Base-by-base conservation (phyloP, 2,113 vertebrate genomes). In the Mesoclemmys tuberculata region DNA sequence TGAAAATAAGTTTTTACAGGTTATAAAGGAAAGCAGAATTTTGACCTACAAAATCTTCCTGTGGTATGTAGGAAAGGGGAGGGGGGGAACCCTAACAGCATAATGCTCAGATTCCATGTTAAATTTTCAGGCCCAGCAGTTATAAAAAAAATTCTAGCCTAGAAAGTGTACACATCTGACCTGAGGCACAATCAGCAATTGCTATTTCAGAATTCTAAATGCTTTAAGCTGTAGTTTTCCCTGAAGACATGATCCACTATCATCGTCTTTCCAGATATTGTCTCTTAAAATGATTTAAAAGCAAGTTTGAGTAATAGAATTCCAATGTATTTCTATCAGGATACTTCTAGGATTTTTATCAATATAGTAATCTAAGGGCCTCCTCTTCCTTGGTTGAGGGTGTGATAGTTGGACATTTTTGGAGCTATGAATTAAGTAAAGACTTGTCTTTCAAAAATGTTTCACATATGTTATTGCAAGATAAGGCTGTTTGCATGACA, bases 31-130 rank as follows among this genome's bases (percentile, higher is more conserved):
- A 0, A 0, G 92, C 82, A 90, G 81, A 90, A 91, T 95, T 48
- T 51, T 44, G 87, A 84, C 24, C 68, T 41, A 56, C n/a, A 90
- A 96, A 96, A 96, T 93, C 79, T 87, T 90, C 90, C 2, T 93
- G 58, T 81, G 90, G 61, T 89, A 94, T 49, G 51, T 49, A 35
- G 38, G 80, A 93, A 93, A 52, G n/a, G n/a, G n/a, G n/a, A n/a
- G n/a, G n/a, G n/a, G n/a, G n/a, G n/a, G n/a, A n/a, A n/a, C n/a
- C n/a, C n/a, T n/a, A 96, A 93, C 77, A 94, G 90, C 54, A 35
- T 7, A 48, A 35, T 27, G n/a, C n/a, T n/a, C n/a, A n/a, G 82
- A 93, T 84, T 77, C 44, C 61, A 82, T 48, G 87, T 48, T 94
- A 89, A 93, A 79, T 7, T 90, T 56, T 85, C 61, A 64, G 93